Percentiles rank a stretch among this genome's conserved stretches.
phyloP scores from a whole-genome alignment of 2,888 invertebrate species.

The Protula sp. region DNA sequence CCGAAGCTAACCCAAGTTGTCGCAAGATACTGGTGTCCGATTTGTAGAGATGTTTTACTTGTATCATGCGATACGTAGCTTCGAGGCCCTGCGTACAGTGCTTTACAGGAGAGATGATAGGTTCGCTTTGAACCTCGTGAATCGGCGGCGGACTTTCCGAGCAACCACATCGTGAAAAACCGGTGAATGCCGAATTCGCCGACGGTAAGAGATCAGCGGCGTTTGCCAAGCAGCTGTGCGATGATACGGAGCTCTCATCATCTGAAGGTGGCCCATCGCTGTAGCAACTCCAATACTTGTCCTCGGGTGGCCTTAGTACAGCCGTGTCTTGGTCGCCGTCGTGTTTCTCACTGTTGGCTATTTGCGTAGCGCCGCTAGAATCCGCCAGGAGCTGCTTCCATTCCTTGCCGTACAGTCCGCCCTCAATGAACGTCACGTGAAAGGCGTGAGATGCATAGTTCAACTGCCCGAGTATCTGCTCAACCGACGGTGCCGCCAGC shows the following conservation, averaged over 20 bases:
- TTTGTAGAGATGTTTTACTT: constrained; percentile 18
- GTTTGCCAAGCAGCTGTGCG: neutral
- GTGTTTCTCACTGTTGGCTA: too few species aligned
- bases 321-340: neutral
- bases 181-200: constrained; percentile 36
- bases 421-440: constrained; percentile 3
- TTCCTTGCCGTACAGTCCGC: constrained; percentile 4
- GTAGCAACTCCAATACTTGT: too few species aligned
- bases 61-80: constrained; percentile 5
- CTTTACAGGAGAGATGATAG: too few species aligned
- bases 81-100: too few species aligned
- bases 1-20: constrained; percentile 15
- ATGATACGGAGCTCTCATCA: neutral
- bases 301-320: neutral
- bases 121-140: constrained; percentile 37
- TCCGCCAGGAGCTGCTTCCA: neutral
- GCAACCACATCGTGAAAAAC: constrained; percentile 27
- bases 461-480: too few species aligned
- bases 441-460: neutral
- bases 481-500: too few species aligned
- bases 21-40: constrained; percentile 14
- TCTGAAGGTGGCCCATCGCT: neutral
- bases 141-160: constrained; percentile 31
- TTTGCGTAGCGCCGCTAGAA: neutral
- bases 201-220: constrained; percentile 29